Evolutionary conservation across 2,888 invertebrate genomes (phyloP).

Genomic region (Hoplodrina ambigua): DNA sequence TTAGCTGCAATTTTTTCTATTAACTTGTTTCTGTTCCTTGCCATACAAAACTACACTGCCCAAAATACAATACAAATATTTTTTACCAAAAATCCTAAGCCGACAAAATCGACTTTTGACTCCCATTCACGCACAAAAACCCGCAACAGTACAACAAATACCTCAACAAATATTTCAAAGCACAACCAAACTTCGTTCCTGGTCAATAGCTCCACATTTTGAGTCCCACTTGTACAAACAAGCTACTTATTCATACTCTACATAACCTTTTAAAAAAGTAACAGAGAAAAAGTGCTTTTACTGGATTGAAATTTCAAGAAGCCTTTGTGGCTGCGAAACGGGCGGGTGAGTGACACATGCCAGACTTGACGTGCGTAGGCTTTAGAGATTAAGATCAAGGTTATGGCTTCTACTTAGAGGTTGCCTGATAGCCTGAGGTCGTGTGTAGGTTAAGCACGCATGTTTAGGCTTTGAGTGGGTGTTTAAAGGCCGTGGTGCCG

Average conservation of each 20-base stretch:
- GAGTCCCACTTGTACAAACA: conserved; percentile 41
- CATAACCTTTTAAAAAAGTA: conserved; percentile 48
- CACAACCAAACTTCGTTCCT: conserved; percentile 21
- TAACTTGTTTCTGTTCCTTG: not conserved
- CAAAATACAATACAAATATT: not conserved
- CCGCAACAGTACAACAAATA: conserved; percentile 23
- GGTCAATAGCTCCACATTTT: conserved; percentile 49
- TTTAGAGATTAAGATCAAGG: conserved; percentile 8
- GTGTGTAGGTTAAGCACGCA: not conserved
- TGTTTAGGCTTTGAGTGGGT: not conserved
- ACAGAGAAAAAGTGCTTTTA: conserved; percentile 66
- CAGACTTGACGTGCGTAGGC: conserved; percentile 13
- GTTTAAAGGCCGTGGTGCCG: no score
- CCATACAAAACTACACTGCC: not conserved
- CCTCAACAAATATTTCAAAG: conserved; percentile 43
- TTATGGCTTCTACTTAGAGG: not conserved
- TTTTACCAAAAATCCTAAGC: conserved; percentile 3
- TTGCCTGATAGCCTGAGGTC: not conserved
- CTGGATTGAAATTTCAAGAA: conserved; percentile 70
- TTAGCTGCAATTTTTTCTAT: no score
- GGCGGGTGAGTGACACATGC: conserved; percentile 29
- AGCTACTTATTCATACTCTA: conserved; percentile 48
- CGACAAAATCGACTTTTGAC: conserved; percentile 8
- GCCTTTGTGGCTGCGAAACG: conserved; percentile 35
- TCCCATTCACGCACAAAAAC: conserved; percentile 10